Conservation (phyloP, 2,888 invertebrate species). For the Carcina quercana region DNA sequence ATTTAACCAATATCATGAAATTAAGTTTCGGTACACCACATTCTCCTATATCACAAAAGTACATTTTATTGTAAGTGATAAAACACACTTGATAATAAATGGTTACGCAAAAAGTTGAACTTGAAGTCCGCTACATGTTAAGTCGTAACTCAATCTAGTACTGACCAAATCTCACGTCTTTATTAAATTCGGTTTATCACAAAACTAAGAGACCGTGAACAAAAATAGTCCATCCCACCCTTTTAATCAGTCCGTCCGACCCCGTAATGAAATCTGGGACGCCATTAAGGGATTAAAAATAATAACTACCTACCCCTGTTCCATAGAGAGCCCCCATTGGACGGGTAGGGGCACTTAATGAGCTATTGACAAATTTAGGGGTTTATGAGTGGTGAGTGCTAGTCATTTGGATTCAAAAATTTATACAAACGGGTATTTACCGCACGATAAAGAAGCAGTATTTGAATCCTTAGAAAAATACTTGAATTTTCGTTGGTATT, state of each 20-base stretch:
- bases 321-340: constrained; percentile 42
- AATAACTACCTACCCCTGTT: constrained; percentile 51
- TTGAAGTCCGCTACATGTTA: no score
- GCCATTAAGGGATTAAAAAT: constrained; percentile 74
- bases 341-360: constrained; percentile 39
- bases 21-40: no score
- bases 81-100: neutral
- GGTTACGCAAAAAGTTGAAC: neutral
- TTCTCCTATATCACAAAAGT: neutral
- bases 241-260: constrained; percentile 64
- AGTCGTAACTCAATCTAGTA: neutral
- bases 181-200: no score
- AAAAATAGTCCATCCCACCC: constrained; percentile 47
- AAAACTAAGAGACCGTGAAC: constrained; percentile 7
- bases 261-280: constrained; percentile 69
- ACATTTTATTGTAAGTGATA: neutral
- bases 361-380: constrained; percentile 37
- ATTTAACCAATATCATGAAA: no score
- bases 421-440: no score
- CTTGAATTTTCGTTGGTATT: no score
- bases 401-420: no score
- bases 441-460: no score
- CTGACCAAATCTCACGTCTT: neutral
- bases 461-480: no score
- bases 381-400: constrained; percentile 1